Evolutionary conservation across 2,797 vertebrate genomes (phyloP), one percentile per base, ranked within the genome.

Genomic region (Diplodus sargus): DNA sequence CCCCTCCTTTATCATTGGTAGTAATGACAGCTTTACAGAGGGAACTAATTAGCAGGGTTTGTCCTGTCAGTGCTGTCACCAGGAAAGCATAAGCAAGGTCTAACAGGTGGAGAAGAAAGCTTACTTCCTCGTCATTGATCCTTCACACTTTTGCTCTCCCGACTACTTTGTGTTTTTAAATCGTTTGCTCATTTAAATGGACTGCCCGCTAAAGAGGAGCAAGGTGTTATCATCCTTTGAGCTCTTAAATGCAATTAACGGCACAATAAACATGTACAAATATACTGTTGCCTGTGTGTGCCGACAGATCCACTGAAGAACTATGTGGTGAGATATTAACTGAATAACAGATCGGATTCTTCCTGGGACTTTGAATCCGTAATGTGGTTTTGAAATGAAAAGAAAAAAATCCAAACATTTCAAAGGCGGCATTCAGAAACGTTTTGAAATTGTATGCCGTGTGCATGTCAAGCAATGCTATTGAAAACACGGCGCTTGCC

Each of bases 41-140:
- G 87, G 83, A 93, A 84, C 93, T 95, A 95, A 95, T 95, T 95
- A 95, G 92, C 91, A 91, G 89, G 88, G 91, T 95, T 92, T 84
- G 85, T 92, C 90, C 90, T 90, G 92, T 94, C 91, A 89, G 74
- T 56, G 76, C 87, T 79, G 83, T 87, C 87, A 91, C 87, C 92
- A 92, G 87, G 92, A 87, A 74, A 88, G 84, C 45, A 15, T 42
- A 72, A 92, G 89, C 76, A 75, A 80, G 86, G 78, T 86, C 80
- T 90, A 75, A 56, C 91, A 93, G 91, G 91, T 91, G 86, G 85
- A 90, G 81, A 85, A 71, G 69, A 84, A 74, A 83, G 66, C 23
- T 7, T 28, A 42, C 43, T 67, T 51, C 59, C 57, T 61, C 43
- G 74, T 60, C 53, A 47, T 15, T 13, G 23, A 20, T 28, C 20